A percentile compares a stretch with the other conserved stretches of the same genome.
Conservation (phyloP, 2,888 invertebrate genomes). For the Trichacis sp. region DNA sequence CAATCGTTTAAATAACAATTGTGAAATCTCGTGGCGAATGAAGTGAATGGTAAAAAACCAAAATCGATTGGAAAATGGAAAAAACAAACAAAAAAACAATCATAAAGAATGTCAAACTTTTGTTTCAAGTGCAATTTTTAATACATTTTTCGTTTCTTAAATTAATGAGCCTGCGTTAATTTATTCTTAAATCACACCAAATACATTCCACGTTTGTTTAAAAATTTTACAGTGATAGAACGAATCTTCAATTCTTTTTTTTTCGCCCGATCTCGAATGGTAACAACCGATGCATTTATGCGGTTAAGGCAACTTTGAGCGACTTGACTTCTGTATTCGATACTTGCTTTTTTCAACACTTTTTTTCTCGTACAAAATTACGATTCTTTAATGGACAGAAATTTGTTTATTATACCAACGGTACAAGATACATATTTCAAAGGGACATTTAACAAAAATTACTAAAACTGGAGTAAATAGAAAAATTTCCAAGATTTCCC, state of each 20-base stretch:
- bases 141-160: no score
- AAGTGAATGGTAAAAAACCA: no score
- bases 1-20: no score
- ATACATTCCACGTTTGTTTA: background rate
- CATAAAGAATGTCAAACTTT: background rate
- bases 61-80: background rate
- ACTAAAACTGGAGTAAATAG: no score
- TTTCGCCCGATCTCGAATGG: constrained; percentile 5
- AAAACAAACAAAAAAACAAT: background rate
- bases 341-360: background rate
- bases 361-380: constrained; percentile 4
- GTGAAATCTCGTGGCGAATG: no score
- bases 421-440: background rate
- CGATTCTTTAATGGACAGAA: background rate
- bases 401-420: background rate
- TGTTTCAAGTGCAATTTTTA: no score
- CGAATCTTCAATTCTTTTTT: constrained; percentile 1
- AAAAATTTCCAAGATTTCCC: no score
- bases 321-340: background rate
- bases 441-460: background rate
- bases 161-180: no score
- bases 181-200: no score
- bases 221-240: no score
- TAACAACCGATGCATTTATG: background rate
- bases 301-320: constrained; percentile 11